These are phyloP conservation scores for Pocillopora verrucosa DNA, from an alignment of 64 coral and sea anemone species.

Conservation along the genomic window DNA sequence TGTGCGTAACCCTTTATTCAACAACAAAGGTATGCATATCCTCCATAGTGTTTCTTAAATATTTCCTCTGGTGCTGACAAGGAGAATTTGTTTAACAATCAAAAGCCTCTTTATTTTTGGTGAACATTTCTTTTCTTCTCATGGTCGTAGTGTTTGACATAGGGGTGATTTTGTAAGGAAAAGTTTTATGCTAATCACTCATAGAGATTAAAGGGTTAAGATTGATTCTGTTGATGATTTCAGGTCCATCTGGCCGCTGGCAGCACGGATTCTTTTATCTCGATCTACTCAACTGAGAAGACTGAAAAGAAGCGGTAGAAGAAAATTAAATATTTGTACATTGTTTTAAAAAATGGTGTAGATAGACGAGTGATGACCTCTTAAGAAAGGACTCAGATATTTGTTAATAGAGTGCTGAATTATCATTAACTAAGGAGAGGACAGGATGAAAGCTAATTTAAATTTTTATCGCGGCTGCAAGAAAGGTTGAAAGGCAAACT, in stretches of 20 bases:
- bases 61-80: too few species aligned
- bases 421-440: not conserved
- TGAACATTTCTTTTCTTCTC: too few species aligned
- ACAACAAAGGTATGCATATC: too few species aligned
- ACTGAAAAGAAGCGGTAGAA: constrained; percentile 91
- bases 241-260: constrained; percentile 95
- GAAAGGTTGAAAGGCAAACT: too few species aligned
- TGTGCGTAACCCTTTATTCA: not conserved
- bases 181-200: too few species aligned
- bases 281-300: constrained; percentile 98
- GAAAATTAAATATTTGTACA: not conserved
- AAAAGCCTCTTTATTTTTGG: too few species aligned
- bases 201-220: not conserved
- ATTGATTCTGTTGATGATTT: not conserved
- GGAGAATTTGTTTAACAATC: too few species aligned
- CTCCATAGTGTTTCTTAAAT: too few species aligned
- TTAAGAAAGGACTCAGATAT: not conserved
- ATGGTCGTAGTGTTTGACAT: too few species aligned
- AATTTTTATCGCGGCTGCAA: not conserved
- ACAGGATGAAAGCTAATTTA: too few species aligned
- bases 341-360: not conserved
- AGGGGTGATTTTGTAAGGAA: too few species aligned
- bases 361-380: not conserved
- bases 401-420: not conserved
- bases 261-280: constrained; percentile 93